A percentile compares a stretch with the other conserved stretches of the same genome.
Evolutionary conservation across 1,140 invertebrate genomes (phyloP).

Genomic region (Aphelenchoides fujianensis): DNA sequence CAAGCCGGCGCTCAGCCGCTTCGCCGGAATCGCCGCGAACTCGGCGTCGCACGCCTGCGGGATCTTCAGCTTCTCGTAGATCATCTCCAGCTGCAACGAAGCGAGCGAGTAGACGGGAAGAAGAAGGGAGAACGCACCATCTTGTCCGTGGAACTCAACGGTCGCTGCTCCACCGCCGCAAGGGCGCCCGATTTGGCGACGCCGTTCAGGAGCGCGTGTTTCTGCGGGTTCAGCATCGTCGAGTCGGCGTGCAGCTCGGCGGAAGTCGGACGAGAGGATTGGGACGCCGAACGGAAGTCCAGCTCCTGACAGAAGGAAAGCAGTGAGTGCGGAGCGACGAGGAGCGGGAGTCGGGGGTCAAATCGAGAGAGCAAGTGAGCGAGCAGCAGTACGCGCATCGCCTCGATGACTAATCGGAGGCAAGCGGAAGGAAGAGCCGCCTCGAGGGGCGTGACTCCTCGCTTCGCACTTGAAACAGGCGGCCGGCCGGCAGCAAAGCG

Average conservation of each 20-base stretch:
- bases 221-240: constrained; percentile 8
- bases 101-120: background rate
- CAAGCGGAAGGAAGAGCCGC: too few relatives aligned
- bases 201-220: constrained; percentile 31
- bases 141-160: constrained; percentile 8
- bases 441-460: too few relatives aligned
- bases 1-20: constrained; percentile 48
- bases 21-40: constrained; percentile 46
- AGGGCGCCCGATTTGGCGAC: constrained; percentile 17
- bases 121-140: background rate
- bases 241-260: constrained; percentile 1
- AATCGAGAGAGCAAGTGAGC: too few relatives aligned
- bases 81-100: constrained; percentile 21
- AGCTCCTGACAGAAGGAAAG: too few relatives aligned
- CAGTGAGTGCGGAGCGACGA: too few relatives aligned
- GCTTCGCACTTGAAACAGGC: too few relatives aligned
- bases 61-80: constrained; percentile 25
- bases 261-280: background rate
- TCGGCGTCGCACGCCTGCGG: constrained; percentile 31
- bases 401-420: too few relatives aligned
- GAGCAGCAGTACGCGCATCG: too few relatives aligned
- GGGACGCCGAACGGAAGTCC: too few relatives aligned
- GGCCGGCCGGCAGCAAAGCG: too few relatives aligned
- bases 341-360: too few relatives aligned
- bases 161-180: background rate